A percentile compares a stretch with the other conserved stretches of the same genome.
phyloP scores from a whole-genome alignment of 2,113 vertebrate genomes.

The Antennarius striatus region DNA sequence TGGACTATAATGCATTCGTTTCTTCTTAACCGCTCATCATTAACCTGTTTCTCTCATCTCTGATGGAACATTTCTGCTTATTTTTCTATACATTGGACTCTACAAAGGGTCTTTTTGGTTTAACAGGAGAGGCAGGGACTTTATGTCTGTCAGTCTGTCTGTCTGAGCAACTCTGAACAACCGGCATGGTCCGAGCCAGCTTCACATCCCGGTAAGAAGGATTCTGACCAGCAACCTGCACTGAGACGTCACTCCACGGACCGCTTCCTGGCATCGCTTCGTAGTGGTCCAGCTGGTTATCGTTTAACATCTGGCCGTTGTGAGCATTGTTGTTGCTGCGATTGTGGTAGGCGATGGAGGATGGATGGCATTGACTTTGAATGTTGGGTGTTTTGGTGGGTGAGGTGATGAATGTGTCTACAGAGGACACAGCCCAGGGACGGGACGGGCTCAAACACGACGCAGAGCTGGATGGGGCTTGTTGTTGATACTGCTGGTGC shows the following conservation, averaged over 20 bases:
- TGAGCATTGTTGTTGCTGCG: constrained; percentile 99
- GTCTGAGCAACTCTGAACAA: constrained; percentile 91
- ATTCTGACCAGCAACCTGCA: constrained; percentile 86
- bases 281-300: constrained; percentile 80
- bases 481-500: constrained; percentile 81
- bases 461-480: constrained; percentile 78
- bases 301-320: constrained; percentile 90
- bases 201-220: constrained; percentile 91
- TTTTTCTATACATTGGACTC: constrained; percentile 92
- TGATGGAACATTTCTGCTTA: background rate
- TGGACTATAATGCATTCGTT: background rate
- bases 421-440: constrained; percentile 95
- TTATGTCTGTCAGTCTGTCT: constrained; percentile 84
- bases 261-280: constrained; percentile 77
- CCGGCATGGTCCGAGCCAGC: constrained; percentile 90
- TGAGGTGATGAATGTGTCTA: constrained; percentile 91
- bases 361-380: constrained; percentile 73
- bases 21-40: constrained; percentile 2
- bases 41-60: background rate
- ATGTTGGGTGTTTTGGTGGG: constrained; percentile 78
- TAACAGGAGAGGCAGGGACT: constrained; percentile 94
- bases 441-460: constrained; percentile 80
- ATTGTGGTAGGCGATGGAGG: constrained; percentile 96
- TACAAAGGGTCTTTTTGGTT: constrained; percentile 99
- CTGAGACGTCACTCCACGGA: constrained; percentile 82